phyloP scores from a whole-genome alignment of 1,140 invertebrate species.

The Drepana arcuata region DNA sequence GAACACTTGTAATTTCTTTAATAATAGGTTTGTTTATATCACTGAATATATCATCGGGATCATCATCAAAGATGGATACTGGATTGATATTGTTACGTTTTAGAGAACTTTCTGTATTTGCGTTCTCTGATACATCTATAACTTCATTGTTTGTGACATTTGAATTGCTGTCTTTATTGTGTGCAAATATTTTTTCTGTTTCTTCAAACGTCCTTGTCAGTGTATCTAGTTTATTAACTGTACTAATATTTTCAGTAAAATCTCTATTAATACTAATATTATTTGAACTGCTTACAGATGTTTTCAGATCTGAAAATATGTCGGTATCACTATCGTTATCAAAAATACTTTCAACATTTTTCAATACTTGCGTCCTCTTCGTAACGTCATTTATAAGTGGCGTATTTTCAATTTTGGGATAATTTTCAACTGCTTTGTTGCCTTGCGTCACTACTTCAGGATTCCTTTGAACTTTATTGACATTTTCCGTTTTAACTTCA shows the following conservation, averaged over 20 bases:
- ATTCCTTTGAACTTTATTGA: not conserved
- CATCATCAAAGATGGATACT: too few relatives aligned
- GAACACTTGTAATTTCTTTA: not conserved
- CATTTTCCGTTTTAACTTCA: not conserved
- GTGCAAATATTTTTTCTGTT: constrained; percentile 3
- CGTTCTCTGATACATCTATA: not conserved
- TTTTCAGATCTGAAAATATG: constrained; percentile 17
- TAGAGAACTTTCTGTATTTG: constrained; percentile 1
- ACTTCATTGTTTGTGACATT: constrained; percentile 35
- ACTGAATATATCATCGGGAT: constrained; percentile 11
- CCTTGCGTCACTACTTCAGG: not conserved
- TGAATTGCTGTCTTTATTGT: constrained; percentile 23
- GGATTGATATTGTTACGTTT: too few relatives aligned
- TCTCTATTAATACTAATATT: constrained; percentile 5
- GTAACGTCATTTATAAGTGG: too few relatives aligned
- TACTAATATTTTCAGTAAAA: constrained; percentile 1
- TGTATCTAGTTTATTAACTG: constrained; percentile 2
- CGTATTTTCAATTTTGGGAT: not conserved
- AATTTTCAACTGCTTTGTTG: not conserved
- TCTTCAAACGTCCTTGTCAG: not conserved
- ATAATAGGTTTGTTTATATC: not conserved
- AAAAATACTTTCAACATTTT: constrained; percentile 29
- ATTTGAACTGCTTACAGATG: constrained; percentile 1
- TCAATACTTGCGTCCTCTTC: too few relatives aligned
- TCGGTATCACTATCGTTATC: constrained; percentile 37